Evolutionary conservation across 2,888 invertebrate species (phyloP), one percentile per base, ranked within the genome.

Genomic region (Metellina segmentata): DNA sequence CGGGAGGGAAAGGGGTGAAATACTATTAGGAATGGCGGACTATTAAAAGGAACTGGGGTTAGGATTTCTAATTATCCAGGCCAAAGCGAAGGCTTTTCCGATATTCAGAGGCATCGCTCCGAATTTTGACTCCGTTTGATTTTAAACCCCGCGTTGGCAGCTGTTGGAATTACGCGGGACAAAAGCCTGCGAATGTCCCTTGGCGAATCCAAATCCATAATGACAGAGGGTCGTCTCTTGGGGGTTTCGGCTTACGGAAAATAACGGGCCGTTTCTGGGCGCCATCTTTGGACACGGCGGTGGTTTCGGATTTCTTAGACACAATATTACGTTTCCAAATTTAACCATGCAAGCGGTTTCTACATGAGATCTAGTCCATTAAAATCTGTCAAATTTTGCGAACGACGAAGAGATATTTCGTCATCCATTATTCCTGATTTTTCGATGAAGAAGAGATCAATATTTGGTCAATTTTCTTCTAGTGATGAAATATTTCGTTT

Each of bases 121-220:
- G 85, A 71, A 72, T 85, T 85, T 85, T 74, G 83, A 85, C 74
- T 85, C 72, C 83, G 83, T 79, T 83, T 85, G 82, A 85, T 85
- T 85, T 85, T 85, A 85, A 85, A 53, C 74, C 82, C 20, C 51
- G 20, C 48, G 51, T 20, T 74, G 74, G 53, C 83, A 85, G 83
- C 52, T 85, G 83, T 61, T 72, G 6, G 53, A 72, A 52, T 85
- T 75, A 61, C 53, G 83, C 52, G 72, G 51, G 72, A 85, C 83
- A 79, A 79, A 79, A 53, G 53, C 34, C 34, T 34, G 34, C 53
- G 53, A 20, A 51, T 7, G 5, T 79, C 79, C 61, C 79, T 20
- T 16, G 61, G 79, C 9, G 74, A 74, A 85, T 85, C 83, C 74
- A 74, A 53, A 19, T 48, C 74, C 74, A 19, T 74, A 85, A 74